These are phyloP conservation scores for Calypte anna DNA, from an alignment of 2,113 vertebrate species.

Conservation along the genomic window DNA sequence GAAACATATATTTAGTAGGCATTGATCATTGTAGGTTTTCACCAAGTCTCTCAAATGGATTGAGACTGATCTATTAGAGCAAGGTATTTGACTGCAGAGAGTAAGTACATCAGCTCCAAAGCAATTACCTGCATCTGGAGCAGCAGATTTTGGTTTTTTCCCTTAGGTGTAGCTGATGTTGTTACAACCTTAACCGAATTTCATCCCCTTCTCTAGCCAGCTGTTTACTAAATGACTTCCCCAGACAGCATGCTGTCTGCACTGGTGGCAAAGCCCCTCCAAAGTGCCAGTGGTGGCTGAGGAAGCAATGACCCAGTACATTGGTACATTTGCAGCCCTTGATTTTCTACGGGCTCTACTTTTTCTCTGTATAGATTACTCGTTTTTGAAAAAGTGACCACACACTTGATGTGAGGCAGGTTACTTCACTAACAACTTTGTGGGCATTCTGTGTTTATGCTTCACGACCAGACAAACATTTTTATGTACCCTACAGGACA, in stretches of 20 bases:
- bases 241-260: rapidly evolving
- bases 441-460: not conserved
- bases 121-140: not conserved
- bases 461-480: not conserved
- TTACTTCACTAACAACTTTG: not conserved
- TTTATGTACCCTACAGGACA: not conserved
- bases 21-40: not conserved
- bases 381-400: not conserved
- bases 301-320: not conserved
- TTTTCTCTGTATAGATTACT: not conserved
- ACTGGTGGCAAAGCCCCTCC: not conserved
- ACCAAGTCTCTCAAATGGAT: not conserved
- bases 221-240: not conserved
- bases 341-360: not conserved
- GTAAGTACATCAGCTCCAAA: not conserved
- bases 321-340: not conserved
- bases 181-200: not conserved
- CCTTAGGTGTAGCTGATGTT: not conserved
- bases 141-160: not conserved
- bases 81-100: not conserved
- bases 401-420: not conserved
- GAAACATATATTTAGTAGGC: not conserved
- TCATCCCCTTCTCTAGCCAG: not conserved
- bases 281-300: not conserved
- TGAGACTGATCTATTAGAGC: not conserved